Conservation (phyloP, 2,888 invertebrate species). For the Drosophila acutilabella region DNA sequence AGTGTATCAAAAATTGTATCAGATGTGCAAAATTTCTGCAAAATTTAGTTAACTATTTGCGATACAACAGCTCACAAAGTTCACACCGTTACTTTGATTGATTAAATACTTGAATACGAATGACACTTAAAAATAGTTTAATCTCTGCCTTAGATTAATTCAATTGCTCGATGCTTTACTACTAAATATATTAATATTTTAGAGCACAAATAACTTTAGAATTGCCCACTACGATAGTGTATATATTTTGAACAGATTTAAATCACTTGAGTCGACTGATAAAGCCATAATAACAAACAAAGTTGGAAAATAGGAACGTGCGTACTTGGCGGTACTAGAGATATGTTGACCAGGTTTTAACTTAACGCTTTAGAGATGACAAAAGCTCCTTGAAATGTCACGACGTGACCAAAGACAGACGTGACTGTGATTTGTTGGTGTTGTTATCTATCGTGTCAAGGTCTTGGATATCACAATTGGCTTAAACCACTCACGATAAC, state of each 20-base stretch:
- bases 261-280: constrained; percentile 32
- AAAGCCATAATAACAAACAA: constrained; percentile 34
- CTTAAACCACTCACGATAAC: constrained; percentile 29
- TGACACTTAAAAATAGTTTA: too few species aligned
- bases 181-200: neutral
- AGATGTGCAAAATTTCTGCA: neutral
- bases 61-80: neutral
- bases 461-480: constrained; percentile 8
- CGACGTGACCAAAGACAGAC: constrained; percentile 6
- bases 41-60: neutral
- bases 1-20: neutral
- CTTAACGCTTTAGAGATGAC: constrained; percentile 15
- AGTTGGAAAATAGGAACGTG: constrained; percentile 30
- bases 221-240: neutral
- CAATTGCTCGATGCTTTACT: too few species aligned
- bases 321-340: constrained; percentile 13
- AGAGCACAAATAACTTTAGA: neutral
- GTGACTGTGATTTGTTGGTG: constrained; percentile 3
- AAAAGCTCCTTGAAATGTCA: constrained; percentile 29
- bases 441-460: constrained; percentile 26
- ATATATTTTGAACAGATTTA: neutral
- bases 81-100: too few species aligned
- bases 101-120: too few species aligned
- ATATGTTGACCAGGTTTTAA: constrained; percentile 2
- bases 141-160: too few species aligned